Percentiles rank a stretch among this genome's conserved stretches.
Evolutionary conservation across 2,113 vertebrate genomes (phyloP).

Genomic region (Etheostoma spectabile): DNA sequence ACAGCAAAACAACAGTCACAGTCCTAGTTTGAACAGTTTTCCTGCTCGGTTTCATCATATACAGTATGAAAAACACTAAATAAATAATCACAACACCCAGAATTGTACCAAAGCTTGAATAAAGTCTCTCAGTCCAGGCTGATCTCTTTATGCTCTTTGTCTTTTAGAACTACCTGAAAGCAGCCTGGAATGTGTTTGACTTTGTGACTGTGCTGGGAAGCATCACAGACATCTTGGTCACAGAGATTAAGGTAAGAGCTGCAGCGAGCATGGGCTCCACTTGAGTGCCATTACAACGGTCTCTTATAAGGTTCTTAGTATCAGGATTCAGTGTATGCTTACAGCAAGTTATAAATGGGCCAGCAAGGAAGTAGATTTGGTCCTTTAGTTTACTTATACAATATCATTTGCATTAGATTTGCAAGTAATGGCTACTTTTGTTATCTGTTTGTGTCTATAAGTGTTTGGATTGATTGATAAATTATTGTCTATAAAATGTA

Average conservation of each 20-base stretch:
- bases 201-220: constrained; percentile 98
- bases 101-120: neutral
- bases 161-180: constrained; percentile 88
- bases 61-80: neutral
- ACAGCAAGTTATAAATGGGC: neutral
- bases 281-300: neutral
- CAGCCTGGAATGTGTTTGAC: constrained; percentile 99
- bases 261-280: neutral
- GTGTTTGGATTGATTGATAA: neutral
- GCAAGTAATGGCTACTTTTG: neutral
- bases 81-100: neutral
- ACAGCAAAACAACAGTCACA: neutral
- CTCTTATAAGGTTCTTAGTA: neutral
- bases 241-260: constrained; percentile 94
- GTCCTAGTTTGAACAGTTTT: neutral
- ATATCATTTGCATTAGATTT: neutral
- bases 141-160: neutral
- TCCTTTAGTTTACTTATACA: neutral
- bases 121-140: neutral
- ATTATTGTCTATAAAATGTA: neutral
- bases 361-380: neutral
- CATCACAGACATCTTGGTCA: constrained; percentile 99
- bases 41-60: too few species aligned
- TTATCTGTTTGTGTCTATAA: neutral
- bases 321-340: constrained; percentile 9